A percentile compares a stretch with the other conserved stretches of the same genome.
Conservation (phyloP, 2,888 invertebrate genomes). For the Pachymerium ferrugineum region DNA sequence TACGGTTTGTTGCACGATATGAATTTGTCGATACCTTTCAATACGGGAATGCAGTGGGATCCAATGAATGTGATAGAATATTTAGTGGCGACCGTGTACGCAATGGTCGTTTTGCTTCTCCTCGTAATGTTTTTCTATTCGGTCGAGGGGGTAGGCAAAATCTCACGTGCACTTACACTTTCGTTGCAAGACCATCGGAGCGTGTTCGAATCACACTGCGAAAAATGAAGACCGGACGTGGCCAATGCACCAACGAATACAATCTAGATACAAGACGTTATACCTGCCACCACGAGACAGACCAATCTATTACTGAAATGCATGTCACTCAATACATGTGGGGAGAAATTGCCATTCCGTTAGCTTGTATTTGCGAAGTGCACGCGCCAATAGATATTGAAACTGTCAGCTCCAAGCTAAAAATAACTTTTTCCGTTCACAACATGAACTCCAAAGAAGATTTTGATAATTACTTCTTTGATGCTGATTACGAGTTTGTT, state of each 20-base stretch:
- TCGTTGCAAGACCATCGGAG: slow-evolving; percentile 65
- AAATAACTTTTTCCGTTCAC: slow-evolving; percentile 66
- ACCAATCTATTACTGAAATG: slow-evolving; percentile 34
- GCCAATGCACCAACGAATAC: slow-evolving; percentile 61
- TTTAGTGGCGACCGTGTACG: slow-evolving; percentile 36
- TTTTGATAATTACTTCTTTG: slow-evolving; percentile 71
- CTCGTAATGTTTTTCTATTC: slow-evolving; percentile 73
- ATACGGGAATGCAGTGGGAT: slow-evolving; percentile 37
- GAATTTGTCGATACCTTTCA: slow-evolving; percentile 65
- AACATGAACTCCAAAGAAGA: slow-evolving; percentile 77
- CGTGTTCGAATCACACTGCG: slow-evolving; percentile 63
- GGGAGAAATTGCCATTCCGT: slow-evolving; percentile 61
- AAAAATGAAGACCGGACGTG: slow-evolving; percentile 56
- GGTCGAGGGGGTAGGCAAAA: slow-evolving; percentile 73
- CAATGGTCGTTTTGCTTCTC: slow-evolving; percentile 64
- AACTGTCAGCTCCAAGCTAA: slow-evolving; percentile 64
- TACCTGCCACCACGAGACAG: slow-evolving; percentile 53
- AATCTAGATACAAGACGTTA: slow-evolving; percentile 64
- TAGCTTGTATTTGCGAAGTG: slow-evolving; percentile 48
- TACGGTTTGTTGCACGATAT: slow-evolving; percentile 70
- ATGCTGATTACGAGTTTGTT: slow-evolving; percentile 72
- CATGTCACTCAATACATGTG: slow-evolving; percentile 38
- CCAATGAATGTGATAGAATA: slow-evolving; percentile 39
- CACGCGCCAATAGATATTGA: slow-evolving; percentile 62
- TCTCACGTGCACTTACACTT: slow-evolving; percentile 67